Evolutionary conservation across 2,797 vertebrate species (phyloP), one percentile per base, ranked within the genome.

Genomic region (Ataeniobius toweri): DNA sequence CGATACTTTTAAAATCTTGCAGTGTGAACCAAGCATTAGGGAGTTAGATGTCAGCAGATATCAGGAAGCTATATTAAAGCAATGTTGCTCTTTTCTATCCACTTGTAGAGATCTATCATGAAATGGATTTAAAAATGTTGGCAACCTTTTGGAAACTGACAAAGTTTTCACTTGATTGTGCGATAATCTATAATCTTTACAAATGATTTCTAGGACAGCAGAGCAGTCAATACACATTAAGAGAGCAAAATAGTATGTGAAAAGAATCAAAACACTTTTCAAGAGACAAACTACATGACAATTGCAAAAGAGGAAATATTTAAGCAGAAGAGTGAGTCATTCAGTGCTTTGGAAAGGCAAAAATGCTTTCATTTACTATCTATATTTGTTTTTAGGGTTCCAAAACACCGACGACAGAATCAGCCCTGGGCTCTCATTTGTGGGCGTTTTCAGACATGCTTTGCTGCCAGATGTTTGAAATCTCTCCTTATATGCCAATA

Each of bases 351-450:
- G 77, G 76, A 69, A 31, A 74, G 31, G 69, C 74, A 58, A 10
- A 13, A 53, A 44, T 69, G 59, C 70, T 75, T 76, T 58, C 68
- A 22, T 18, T 61, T 71, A 28, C 61, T 71, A 28, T 80, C 77
- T 80, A 72, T 85, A 82, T 85, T 89, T 90, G 79, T 81, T 88
- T 71, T 75, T 80, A 74, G 26, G 67, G 75, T 83, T 83, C 78
- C 51, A 81, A 85, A 83, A 83, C 85, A 53, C 65, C 81, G 78
- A 82, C 74, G 50, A 75, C 82, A 89, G 86, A 81, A 86, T 89
- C 67, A 82, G 83, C 71, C 87, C 67, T 72, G 84, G 75, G 86
- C 74, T 86, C 83, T 88, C 55, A 76, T 86, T 89, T 76, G 83
- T 86, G 72, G 85, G 71, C 86, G 80, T 88, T 85, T 68, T 81